These are phyloP conservation scores for Acrocephalus scirpaceus DNA, from an alignment of 2,797 vertebrate species.

Conservation along the genomic window DNA sequence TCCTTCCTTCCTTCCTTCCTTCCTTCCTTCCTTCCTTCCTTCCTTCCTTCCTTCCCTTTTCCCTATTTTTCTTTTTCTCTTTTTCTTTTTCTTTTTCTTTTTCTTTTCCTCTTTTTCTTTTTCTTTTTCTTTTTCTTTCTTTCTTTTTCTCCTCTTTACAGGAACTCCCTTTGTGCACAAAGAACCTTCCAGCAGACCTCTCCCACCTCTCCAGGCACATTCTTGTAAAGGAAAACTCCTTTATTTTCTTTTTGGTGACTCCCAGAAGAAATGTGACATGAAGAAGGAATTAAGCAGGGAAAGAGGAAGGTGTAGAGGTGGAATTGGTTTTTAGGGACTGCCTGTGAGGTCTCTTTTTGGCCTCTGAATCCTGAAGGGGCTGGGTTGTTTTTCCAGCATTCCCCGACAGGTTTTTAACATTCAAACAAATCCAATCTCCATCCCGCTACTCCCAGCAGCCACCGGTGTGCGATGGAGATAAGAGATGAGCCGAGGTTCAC, in stretches of 20 bases:
- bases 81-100: too few relatives aligned
- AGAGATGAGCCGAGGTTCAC: slow-evolving; percentile 13
- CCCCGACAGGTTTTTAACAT: neutral
- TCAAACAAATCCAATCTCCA: neutral
- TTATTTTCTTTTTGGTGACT: neutral
- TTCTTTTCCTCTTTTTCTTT: too few relatives aligned
- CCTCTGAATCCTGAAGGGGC: neutral
- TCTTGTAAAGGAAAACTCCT: neutral
- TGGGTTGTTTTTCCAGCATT: neutral
- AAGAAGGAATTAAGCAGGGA: neutral
- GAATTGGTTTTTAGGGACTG: neutral
- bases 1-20: too few relatives aligned
- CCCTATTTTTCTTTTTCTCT: too few relatives aligned
- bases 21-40: too few relatives aligned
- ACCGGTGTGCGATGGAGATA: neutral
- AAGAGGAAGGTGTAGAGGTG: neutral
- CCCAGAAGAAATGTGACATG: accelerated
- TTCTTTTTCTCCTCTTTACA: neutral
- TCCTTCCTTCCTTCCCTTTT: too few relatives aligned
- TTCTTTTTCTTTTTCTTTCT: too few relatives aligned
- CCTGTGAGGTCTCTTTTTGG: neutral
- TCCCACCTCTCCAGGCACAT: neutral
- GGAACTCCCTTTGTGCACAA: accelerated
- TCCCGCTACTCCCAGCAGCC: neutral
- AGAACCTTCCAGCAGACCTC: neutral